phyloP scores from a whole-genome alignment of 2,797 vertebrate genomes.

The Poecilia velifera region DNA sequence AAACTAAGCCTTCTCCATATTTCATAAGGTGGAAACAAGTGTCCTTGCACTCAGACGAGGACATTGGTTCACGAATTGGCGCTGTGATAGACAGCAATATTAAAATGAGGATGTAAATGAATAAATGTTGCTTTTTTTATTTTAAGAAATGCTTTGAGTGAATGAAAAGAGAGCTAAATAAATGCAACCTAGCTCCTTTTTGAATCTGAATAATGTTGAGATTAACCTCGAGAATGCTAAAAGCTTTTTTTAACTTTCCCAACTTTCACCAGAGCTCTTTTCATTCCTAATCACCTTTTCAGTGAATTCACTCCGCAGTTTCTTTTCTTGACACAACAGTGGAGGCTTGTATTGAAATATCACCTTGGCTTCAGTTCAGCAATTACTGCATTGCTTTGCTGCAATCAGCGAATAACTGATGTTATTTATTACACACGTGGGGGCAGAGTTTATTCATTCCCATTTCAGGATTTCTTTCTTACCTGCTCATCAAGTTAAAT shows the following conservation, averaged over 20 bases:
- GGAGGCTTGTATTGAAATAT: background rate
- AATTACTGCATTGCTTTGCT: background rate
- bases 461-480: background rate
- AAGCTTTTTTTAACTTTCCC: background rate
- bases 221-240: background rate
- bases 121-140: background rate
- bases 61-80: background rate
- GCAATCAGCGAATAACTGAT: background rate
- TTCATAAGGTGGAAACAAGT: background rate
- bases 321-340: background rate
- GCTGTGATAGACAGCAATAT: background rate
- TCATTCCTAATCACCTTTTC: background rate
- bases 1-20: background rate
- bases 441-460: background rate
- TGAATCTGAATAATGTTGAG: background rate
- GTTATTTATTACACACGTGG: background rate
- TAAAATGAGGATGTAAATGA: background rate
- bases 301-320: background rate
- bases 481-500: background rate
- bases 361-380: background rate
- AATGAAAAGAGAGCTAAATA: background rate
- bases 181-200: background rate
- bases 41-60: background rate
- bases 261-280: background rate
- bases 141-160: background rate